phyloP scores from a whole-genome alignment of 2,888 invertebrate genomes.

The Aphodius sticticus region DNA sequence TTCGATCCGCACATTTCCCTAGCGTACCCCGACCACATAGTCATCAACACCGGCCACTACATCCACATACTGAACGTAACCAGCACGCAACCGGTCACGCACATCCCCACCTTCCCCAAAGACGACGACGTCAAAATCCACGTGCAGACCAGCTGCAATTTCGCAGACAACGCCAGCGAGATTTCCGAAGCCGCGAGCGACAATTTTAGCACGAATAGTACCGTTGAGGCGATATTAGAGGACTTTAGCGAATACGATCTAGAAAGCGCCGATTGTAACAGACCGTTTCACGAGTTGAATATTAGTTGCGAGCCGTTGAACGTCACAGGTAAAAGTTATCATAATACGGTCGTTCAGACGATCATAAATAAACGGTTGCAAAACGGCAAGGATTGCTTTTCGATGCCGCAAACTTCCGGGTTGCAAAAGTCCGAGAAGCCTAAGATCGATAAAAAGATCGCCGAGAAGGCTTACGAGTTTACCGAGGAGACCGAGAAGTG shows the following conservation, averaged over 20 bases:
- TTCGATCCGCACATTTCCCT: constrained; percentile 58
- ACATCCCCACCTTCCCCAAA: constrained; percentile 47
- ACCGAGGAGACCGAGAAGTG: constrained; percentile 85
- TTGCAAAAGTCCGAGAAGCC: constrained; percentile 48
- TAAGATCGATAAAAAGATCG: constrained; percentile 62
- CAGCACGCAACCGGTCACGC: constrained; percentile 51
- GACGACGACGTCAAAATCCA: constrained; percentile 47
- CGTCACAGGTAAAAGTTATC: constrained; percentile 60
- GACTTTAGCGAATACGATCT: constrained; percentile 61
- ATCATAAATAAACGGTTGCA: constrained; percentile 56
- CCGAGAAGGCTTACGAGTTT: constrained; percentile 84
- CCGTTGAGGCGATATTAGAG: constrained; percentile 59
- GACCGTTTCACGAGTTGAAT: constrained; percentile 61
- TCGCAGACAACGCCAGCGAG: constrained; percentile 56
- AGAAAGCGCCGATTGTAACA: constrained; percentile 58
- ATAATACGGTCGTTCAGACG: constrained; percentile 58
- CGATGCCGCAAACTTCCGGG: constrained; percentile 54
- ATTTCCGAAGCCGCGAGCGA: constrained; percentile 57
- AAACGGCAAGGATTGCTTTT: constrained; percentile 53
- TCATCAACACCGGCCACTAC: constrained; percentile 60
- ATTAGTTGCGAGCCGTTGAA: constrained; percentile 61
- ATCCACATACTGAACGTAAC: constrained; percentile 58
- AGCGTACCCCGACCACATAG: constrained; percentile 58
- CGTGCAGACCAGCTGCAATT: constrained; percentile 42
- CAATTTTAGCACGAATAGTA: constrained; percentile 53